phyloP scores from a whole-genome alignment of 2,797 vertebrate genomes.

The Chrosomus eos region DNA sequence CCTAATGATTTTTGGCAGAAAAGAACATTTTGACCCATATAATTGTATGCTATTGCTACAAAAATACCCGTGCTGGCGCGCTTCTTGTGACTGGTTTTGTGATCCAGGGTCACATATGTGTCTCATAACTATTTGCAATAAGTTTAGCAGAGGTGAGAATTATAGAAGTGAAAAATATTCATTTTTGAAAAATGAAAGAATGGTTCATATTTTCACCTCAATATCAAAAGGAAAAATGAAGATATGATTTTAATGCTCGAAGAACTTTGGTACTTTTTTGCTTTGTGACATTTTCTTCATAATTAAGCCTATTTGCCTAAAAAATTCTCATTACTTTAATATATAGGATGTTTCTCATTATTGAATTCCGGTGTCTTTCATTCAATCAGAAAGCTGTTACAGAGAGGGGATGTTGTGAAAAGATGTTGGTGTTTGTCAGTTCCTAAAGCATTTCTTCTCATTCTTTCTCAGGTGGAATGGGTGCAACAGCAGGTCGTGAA shows the following conservation, averaged over 20 bases:
- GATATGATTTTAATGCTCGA: background rate
- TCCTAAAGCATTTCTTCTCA: background rate
- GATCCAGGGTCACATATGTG: no score
- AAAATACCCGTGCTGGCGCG: no score
- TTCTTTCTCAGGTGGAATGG: conserved; percentile 89
- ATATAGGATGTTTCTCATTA: background rate
- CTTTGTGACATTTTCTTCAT: background rate
- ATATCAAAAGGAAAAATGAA: background rate
- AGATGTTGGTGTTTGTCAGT: background rate
- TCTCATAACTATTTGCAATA: background rate
- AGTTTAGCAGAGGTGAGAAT: background rate
- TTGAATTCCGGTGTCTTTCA: background rate
- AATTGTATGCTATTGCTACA: no score
- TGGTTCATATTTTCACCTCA: background rate
- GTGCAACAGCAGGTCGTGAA: conserved; percentile 97
- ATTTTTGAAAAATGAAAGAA: background rate
- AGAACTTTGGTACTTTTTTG: background rate
- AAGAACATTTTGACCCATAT: no score
- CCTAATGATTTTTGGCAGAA: no score
- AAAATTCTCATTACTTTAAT: background rate
- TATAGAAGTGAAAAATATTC: no score
- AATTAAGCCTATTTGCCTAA: background rate
- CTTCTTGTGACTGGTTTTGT: no score
- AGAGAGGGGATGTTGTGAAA: background rate
- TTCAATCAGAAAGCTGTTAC: background rate